Percentiles rank a stretch among this genome's conserved stretches.
Evolutionary conservation across 2,113 vertebrate genomes (phyloP).

Genomic region (Ondatra zibethicus): DNA sequence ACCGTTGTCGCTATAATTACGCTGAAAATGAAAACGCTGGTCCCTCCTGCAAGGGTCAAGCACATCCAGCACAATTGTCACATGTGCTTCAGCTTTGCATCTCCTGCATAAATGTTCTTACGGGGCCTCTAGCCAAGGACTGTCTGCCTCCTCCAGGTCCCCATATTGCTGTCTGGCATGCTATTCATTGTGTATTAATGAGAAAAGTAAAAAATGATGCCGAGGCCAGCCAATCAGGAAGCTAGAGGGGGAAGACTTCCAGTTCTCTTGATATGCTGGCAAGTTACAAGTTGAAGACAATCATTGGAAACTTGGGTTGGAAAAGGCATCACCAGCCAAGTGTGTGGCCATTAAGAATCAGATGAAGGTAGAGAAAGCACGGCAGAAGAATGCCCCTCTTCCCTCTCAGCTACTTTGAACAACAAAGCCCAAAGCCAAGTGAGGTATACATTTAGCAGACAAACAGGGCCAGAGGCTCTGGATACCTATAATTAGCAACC

Average conservation of each 20-base stretch:
- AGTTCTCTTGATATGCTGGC: background rate
- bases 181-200: background rate
- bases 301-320: background rate
- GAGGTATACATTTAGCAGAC: background rate
- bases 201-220: slow-evolving; percentile 32
- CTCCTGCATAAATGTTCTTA: background rate
- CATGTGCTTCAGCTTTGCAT: background rate
- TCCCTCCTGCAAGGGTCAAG: background rate
- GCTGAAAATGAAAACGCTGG: background rate
- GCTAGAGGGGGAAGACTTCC: background rate
- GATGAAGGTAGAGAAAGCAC: slow-evolving; percentile 11
- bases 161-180: background rate
- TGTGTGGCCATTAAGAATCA: background rate
- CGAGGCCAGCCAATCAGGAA: background rate
- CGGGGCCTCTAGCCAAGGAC: background rate
- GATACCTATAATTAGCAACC: background rate
- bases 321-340: slow-evolving; percentile 13
- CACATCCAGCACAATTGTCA: background rate
- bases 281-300: background rate
- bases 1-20: background rate
- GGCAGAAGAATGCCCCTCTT: background rate
- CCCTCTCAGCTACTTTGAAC: background rate
- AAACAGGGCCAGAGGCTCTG: background rate
- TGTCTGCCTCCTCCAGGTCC: background rate
- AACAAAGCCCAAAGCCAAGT: background rate